Conservation (phyloP, 1,140 invertebrate species). For the Sarcophaga peregrina region DNA sequence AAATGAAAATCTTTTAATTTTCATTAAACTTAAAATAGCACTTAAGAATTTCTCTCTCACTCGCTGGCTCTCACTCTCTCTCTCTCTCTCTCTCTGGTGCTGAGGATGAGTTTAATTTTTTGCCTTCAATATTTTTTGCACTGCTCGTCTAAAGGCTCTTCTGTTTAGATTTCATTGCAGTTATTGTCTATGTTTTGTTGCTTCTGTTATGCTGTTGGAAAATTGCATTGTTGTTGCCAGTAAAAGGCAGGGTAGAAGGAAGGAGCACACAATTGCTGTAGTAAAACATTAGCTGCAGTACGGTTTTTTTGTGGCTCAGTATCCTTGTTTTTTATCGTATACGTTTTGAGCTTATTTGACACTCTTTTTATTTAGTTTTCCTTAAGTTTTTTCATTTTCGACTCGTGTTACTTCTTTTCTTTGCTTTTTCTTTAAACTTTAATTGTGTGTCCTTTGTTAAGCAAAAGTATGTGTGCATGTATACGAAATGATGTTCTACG, state of each 20-base stretch:
- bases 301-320: not conserved
- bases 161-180: not conserved
- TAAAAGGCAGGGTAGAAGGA: not conserved
- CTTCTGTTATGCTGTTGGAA: no score
- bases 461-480: not conserved
- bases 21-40: conserved; percentile 27
- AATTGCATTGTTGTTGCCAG: not conserved
- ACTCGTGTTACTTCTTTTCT: not conserved
- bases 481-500: not conserved
- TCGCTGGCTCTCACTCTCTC: no score
- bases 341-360: not conserved
- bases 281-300: conserved; percentile 12
- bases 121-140: not conserved
- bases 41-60: not conserved
- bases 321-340: not conserved
- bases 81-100: no score
- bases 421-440: not conserved
- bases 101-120: not conserved
- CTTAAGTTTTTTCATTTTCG: not conserved
- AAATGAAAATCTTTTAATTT: conserved; percentile 27
- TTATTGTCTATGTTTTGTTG: no score
- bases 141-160: not conserved
- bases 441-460: not conserved
- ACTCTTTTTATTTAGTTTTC: not conserved
- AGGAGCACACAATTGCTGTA: no score